These are phyloP conservation scores for Perizoma affinitatum DNA, from an alignment of 2,888 invertebrate species.

Conservation along the genomic window DNA sequence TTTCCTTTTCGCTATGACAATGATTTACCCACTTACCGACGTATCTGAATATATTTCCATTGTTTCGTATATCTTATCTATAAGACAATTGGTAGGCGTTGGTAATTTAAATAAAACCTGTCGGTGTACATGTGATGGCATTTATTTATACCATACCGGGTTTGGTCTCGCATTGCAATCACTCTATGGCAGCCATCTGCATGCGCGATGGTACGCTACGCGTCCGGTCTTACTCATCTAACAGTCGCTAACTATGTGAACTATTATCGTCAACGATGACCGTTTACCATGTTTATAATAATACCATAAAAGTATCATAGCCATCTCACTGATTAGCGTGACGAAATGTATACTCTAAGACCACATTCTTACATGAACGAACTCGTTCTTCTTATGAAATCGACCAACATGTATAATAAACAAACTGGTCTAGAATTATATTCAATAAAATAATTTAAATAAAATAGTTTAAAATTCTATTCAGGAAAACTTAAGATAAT, in stretches of 20 bases:
- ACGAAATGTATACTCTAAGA: no score
- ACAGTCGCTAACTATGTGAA: slow-evolving; percentile 65
- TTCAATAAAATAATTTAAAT: no score
- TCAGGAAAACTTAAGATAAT: neutral
- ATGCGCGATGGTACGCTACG: slow-evolving; percentile 66
- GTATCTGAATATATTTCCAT: slow-evolving; percentile 66
- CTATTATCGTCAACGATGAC: slow-evolving; percentile 48
- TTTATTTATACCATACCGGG: slow-evolving; percentile 80
- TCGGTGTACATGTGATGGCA: slow-evolving; percentile 72
- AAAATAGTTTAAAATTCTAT: neutral
- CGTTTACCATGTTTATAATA: slow-evolving; percentile 49
- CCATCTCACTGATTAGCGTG: neutral
- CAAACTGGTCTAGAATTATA: neutral
- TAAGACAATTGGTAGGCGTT: slow-evolving; percentile 70
- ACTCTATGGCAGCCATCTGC: slow-evolving; percentile 68
- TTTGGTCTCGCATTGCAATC: slow-evolving; percentile 77
- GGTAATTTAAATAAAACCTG: slow-evolving; percentile 70
- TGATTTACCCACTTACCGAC: slow-evolving; percentile 56
- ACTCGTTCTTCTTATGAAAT: no score
- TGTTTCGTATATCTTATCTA: slow-evolving; percentile 71
- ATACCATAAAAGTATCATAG: slow-evolving; percentile 18
- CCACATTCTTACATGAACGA: no score
- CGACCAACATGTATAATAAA: no score
- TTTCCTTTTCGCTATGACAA: slow-evolving; percentile 68
- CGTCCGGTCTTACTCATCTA: slow-evolving; percentile 81